Percentiles rank a stretch among this genome's conserved stretches.
These are phyloP conservation scores for Drosophila asahinai DNA, from an alignment of 1,140 invertebrate species.

Conservation along the genomic window DNA sequence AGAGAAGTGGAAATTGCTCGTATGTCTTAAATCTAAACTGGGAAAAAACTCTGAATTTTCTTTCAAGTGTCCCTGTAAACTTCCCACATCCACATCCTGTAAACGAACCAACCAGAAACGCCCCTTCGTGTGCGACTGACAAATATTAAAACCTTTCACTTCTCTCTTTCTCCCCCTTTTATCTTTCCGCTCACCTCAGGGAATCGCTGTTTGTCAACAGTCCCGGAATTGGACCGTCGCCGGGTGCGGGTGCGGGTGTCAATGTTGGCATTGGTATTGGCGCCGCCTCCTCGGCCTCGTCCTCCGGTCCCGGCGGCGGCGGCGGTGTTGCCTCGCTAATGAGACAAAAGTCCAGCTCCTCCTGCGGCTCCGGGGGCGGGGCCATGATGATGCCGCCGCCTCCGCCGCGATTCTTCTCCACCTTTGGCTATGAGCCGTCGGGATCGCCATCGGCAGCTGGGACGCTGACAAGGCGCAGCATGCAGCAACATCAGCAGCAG, in stretches of 20 bases:
- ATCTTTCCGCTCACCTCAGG: conserved; percentile 40
- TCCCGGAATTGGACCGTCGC: conserved; percentile 44
- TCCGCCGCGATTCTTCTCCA: conserved; percentile 78
- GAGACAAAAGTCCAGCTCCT: conserved; percentile 79
- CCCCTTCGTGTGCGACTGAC: conserved; percentile 34
- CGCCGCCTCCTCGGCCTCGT: neutral
- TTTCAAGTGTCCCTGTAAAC: neutral
- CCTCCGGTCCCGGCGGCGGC: conserved; percentile 13
- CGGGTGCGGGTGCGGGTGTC: neutral
- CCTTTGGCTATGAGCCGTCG: conserved; percentile 81
- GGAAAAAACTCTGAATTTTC: too few species aligned
- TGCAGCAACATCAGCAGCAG: conserved; percentile 60
- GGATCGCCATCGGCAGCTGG: conserved; percentile 51
- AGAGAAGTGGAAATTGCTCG: neutral
- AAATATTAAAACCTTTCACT: conserved; percentile 67
- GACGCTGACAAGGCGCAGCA: conserved; percentile 67
- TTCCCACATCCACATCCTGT: neutral
- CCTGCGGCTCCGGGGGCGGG: conserved; percentile 37
- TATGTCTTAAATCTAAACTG: neutral
- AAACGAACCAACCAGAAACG: neutral
- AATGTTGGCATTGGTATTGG: conserved; percentile 21
- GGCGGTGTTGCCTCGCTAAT: conserved; percentile 68
- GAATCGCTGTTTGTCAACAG: conserved; percentile 84
- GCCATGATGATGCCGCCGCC: conserved; percentile 59
- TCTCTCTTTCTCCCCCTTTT: conserved; percentile 12